Conservation (phyloP, 2,888 invertebrate species). For the Dolomedes plantarius region DNA sequence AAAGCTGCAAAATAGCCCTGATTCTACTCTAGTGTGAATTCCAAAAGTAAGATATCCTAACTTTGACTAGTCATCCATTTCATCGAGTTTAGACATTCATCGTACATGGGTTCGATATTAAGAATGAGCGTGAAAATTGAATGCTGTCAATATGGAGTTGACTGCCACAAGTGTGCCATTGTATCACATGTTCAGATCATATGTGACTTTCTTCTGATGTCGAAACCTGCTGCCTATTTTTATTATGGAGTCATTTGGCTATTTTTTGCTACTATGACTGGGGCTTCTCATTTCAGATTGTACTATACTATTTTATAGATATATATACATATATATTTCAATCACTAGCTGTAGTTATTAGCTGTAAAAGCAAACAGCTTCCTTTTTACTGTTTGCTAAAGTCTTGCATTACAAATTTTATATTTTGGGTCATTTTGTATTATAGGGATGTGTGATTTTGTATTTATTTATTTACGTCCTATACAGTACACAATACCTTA, state of each 20-base stretch:
- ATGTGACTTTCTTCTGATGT: slow-evolving; percentile 1
- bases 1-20: slow-evolving; percentile 27
- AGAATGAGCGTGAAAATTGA: not conserved
- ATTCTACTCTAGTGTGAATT: not conserved
- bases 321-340: slow-evolving; percentile 13
- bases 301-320: slow-evolving; percentile 17
- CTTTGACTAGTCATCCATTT: not conserved
- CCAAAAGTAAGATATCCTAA: not conserved
- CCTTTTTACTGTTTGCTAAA: not conserved
- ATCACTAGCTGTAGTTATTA: not conserved
- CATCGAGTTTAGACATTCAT: not conserved
- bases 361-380: not conserved
- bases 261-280: slow-evolving; percentile 11
- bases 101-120: not conserved
- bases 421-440: not conserved
- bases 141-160: not conserved
- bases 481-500: too few relatives aligned
- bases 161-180: not conserved
- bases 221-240: slow-evolving; percentile 8
- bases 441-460: too few relatives aligned
- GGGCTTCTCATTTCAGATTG: slow-evolving; percentile 2
- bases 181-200: not conserved
- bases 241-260: slow-evolving; percentile 9
- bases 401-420: not conserved
- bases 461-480: too few relatives aligned